Base-by-base conservation (phyloP, 1,140 invertebrate genomes). In the Leptoteleia sp. region DNA sequence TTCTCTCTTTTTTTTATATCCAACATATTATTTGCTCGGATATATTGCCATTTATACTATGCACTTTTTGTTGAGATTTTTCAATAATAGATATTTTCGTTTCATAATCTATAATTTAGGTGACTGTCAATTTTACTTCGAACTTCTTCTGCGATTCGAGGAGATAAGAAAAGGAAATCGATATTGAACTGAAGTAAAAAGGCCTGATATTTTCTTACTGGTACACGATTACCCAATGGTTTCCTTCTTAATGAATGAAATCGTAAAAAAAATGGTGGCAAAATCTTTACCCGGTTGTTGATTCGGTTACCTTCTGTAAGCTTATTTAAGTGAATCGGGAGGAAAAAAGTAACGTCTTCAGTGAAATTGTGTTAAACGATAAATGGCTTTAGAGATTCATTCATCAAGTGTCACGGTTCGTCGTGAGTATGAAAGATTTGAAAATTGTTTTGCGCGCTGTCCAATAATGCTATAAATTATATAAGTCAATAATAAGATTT, bases 41-140 rank as follows among this genome's bases (percentile, higher is more conserved):
- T 15, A 47, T 48, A 22, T 17, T 35, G 35, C 35, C 50, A 54
- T 65, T 59, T 73, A 67, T 62, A 73, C 73, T 76, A 79, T 73
- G 64, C 73, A 79, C n/a, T 76, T 64, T 61, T 42, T 22, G 45
- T 48, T 29, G 19, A 22, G 37, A 38, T 27, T 68, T 76, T 35
- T 48, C 67, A 61, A 80, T 82, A 80, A 82, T 82, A 62, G 77
- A 82, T 82, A 78, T 77, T 77, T 73, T 65, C 61, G 61, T 16
- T 45, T 11, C 38, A 42, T n/a, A 47, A 27, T 73, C 73, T 68
- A 73, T 81, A 79, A 81, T 81, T 79, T 64, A 79, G 75, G 62
- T 45, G 42, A 22, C 19, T 5, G 19, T 22, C 5, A 3, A 2
- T 22, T 22, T 22, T 22, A 3, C 19, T 5, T 22, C 5, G 19